Evolutionary conservation across 2,888 invertebrate genomes (phyloP), one percentile per base, ranked within the genome.

Genomic region (Athripsodes cinereus): DNA sequence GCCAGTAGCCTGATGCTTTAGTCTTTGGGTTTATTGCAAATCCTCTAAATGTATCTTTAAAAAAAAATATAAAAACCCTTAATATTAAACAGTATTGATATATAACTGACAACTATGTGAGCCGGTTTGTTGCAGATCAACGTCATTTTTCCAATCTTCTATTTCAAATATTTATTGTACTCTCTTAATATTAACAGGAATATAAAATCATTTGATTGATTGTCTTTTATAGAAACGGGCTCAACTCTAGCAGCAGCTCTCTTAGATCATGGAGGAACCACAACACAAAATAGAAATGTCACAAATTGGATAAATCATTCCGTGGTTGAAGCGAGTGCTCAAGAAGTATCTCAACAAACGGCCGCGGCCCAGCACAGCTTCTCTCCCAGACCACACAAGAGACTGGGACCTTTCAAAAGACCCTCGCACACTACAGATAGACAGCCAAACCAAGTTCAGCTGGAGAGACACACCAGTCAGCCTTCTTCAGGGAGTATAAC

Each of bases 351-450:
- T 11, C 63, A 60, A 21, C 62, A 63, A 55, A 61, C 59, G 10
- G 64, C 73, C 3, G 66, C 72, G 6, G 66, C 72, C 3, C 67
- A 74, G 16, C 74, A 74, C 61, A 76, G 77, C 26, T 81, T 83
- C 67, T 88, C 88, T 1, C 88, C 89, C 51, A 79, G 87, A 52
- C 85, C 88, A 2, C 71, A 81, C 64, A 87, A 87, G 69, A 85
- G 88, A 54, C 80, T 87, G 66, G 83, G 83, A 1, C 81, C 81
- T 62, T 85, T 86, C 76, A 82, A 81, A 65, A 76, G 81, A 22
- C 77, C 80, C 35, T 74, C 73, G 55, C 70, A 71, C 53, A 65
- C 67, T n/a, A 18, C 52, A 11, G 59, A 54, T 66, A 69, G 3
- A 59, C 68, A 55, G 22, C 50, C 34, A 48, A 69, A 66, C 1